Conservation (phyloP, 2,113 vertebrate species). For the Tamias sibiricus region DNA sequence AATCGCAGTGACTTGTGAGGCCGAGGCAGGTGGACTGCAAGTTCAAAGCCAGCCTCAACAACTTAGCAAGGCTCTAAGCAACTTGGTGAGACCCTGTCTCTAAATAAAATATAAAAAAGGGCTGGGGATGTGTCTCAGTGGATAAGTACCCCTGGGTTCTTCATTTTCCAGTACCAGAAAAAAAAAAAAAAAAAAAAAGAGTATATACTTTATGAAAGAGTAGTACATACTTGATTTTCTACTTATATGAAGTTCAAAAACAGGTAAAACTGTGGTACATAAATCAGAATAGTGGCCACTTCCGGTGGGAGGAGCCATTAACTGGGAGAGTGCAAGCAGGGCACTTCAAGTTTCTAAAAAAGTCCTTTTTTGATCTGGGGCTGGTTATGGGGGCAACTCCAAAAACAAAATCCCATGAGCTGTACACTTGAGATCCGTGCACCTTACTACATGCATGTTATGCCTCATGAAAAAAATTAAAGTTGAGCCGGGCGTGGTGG, state of each 20-base stretch:
- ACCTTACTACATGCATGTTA: fast-evolving
- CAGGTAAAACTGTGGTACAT: not conserved
- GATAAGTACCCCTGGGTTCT: no score
- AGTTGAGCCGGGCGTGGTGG: no score
- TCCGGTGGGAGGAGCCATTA: not conserved
- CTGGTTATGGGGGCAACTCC: not conserved
- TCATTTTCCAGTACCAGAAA: no score
- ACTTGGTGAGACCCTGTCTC: no score
- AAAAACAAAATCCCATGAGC: not conserved
- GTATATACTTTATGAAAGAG: not conserved
- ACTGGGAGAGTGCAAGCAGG: not conserved
- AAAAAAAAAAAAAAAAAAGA: not conserved
- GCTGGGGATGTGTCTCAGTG: no score
- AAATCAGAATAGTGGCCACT: not conserved
- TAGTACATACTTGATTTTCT: not conserved
- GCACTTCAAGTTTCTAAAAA: not conserved
- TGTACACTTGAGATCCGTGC: not conserved
- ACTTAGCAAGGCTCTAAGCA: no score
- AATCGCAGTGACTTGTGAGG: no score
- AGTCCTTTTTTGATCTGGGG: not conserved
- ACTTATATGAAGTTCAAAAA: not conserved
- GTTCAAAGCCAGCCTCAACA: no score
- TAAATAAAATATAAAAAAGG: no score
- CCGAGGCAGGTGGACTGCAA: no score
- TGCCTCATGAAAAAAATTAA: not conserved